Evolutionary conservation across 2,888 invertebrate genomes (phyloP), one percentile per base, ranked within the genome.

Genomic region (Cremastinae sp.): DNA sequence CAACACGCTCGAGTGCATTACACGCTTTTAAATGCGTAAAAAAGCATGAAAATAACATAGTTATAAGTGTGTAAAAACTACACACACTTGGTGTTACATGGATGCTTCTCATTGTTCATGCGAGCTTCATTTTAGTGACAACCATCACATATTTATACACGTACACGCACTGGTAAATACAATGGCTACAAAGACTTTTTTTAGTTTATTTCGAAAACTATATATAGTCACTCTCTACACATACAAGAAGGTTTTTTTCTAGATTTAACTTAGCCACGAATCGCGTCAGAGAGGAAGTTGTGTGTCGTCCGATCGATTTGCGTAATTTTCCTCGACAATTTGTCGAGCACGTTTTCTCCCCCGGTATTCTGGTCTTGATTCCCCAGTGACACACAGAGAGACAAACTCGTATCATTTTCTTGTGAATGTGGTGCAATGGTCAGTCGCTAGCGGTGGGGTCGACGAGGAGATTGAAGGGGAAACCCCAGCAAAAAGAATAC

Each of bases 301-400:
- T 5, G 43, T 9, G 28, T 38, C 20, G n/a, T 5, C 16, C 56
- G 61, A 70, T 75, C 69, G 69, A 75, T 75, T 70, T 49, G n/a
- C 58, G 43, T 64, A 22, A 59, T 64, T 70, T 65, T 65, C 51
- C 53, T 22, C 28, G 41, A 49, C 56, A 54, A 71, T 71, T 71
- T 54, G 38, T 65, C 58, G 38, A 41, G 65, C 61, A 8, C 34
- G 53, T 47, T 71, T 71, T 56, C 36, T n/a, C 20, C 28, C 8
- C 20, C 10, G 20, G 36, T 28, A 12, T 10, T 28, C 28, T 28
- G 28, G 28, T 28, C 10, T 70, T 70, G 54, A 65, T 75, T 61
- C 51, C 66, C 75, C 65, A 72, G 75, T 75, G 75, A 75, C 75
- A 75, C 71, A 75, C 64, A 72, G 58, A 58, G 36, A 28, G 28